A percentile compares a stretch with the other conserved stretches of the same genome.
Conservation (phyloP, 2,888 invertebrate species). For the Lasioglossum oenotherae region DNA sequence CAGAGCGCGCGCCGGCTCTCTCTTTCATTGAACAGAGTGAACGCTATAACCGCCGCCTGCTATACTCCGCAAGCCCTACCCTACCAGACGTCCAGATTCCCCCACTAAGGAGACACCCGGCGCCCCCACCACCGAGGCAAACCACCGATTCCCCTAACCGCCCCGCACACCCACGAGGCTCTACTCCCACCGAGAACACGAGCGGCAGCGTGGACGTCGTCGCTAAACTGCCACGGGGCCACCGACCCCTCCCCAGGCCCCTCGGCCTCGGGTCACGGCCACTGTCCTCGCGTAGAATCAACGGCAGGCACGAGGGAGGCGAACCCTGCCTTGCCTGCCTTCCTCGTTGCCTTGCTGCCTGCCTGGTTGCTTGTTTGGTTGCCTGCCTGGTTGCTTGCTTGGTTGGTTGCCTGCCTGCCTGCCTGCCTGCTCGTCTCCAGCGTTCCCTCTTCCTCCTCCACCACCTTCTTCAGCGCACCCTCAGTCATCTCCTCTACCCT, state of each 20-base stretch:
- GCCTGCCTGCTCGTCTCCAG: neutral
- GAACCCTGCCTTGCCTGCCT: slow-evolving; percentile 41
- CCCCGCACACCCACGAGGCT: slow-evolving; percentile 62
- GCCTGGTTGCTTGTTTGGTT: slow-evolving; percentile 22
- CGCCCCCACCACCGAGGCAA: slow-evolving; percentile 5
- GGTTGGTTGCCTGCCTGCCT: neutral
- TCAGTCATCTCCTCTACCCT: slow-evolving; percentile 15
- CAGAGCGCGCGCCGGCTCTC: slow-evolving; percentile 34
- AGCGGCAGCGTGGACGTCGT: slow-evolving; percentile 67
- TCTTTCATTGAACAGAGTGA: slow-evolving; percentile 1
- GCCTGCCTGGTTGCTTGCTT: neutral
- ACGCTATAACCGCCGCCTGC: neutral
- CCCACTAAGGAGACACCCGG: neutral
- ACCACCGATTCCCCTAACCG: slow-evolving; percentile 28
- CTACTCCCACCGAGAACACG: slow-evolving; percentile 48
- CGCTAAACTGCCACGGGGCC: slow-evolving; percentile 77
- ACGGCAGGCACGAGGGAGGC: slow-evolving; percentile 61
- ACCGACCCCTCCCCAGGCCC: slow-evolving; percentile 79
- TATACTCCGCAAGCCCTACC: slow-evolving; percentile 38
- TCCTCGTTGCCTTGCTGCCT: neutral
- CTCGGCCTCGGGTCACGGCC: slow-evolving; percentile 81
- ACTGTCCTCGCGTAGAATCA: slow-evolving; percentile 79
- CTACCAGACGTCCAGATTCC: slow-evolving; percentile 14
- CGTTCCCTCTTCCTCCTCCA: slow-evolving; percentile 33
- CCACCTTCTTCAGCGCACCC: slow-evolving; percentile 22